A percentile compares a stretch with the other conserved stretches of the same genome.
Conservation (phyloP, 2,113 vertebrate genomes). For the Catagonus wagneri region DNA sequence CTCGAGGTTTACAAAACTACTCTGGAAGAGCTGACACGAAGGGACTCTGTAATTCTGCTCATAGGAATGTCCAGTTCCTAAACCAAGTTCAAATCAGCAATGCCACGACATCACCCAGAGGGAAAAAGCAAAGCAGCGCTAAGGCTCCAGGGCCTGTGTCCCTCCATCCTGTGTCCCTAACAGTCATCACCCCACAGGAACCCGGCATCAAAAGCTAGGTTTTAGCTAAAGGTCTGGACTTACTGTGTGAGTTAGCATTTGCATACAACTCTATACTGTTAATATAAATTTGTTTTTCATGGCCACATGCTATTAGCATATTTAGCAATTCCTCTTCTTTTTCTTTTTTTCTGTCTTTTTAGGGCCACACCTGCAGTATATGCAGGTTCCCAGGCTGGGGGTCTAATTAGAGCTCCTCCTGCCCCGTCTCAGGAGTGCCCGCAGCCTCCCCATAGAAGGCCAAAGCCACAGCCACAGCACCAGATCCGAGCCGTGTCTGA, state of each 20-base stretch:
- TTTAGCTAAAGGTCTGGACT: not conserved
- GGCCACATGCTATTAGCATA: not conserved
- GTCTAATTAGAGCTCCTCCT: too few relatives aligned
- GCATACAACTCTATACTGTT: not conserved
- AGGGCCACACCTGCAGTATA: too few relatives aligned
- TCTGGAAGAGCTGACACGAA: not conserved
- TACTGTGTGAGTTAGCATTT: not conserved
- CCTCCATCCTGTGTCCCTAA: not conserved
- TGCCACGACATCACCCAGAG: not conserved
- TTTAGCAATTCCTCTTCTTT: not conserved
- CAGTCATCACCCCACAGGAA: not conserved
- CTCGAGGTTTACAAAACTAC: not conserved
- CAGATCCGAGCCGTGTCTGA: too few relatives aligned
- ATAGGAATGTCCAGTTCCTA: not conserved
- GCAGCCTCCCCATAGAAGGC: too few relatives aligned
- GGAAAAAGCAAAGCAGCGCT: not conserved
- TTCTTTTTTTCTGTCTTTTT: too few relatives aligned
- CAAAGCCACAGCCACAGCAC: too few relatives aligned
- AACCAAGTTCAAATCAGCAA: not conserved
- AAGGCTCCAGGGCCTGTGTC: not conserved
- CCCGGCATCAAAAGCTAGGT: not conserved
- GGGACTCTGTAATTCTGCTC: not conserved
- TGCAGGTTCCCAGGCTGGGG: too few relatives aligned
- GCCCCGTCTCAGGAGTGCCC: too few relatives aligned
- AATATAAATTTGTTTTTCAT: not conserved